Percentiles rank a stretch among this genome's conserved stretches.
phyloP scores from a whole-genome alignment of 64 coral and sea anemone genomes.

The Anthopleura sola region DNA sequence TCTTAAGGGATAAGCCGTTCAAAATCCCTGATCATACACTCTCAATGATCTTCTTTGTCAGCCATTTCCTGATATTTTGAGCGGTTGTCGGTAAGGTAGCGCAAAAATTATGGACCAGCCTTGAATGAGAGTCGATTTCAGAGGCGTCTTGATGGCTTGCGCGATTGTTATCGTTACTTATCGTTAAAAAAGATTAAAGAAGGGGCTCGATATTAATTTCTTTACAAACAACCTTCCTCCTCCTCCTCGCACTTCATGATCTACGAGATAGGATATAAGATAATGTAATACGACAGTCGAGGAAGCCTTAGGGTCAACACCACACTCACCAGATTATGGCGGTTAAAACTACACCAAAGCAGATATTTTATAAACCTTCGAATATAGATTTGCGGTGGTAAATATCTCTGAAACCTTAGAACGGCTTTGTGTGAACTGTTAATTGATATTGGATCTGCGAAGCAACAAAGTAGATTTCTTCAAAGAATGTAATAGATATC shows the following conservation, averaged over 20 bases:
- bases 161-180: neutral
- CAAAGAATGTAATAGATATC: neutral
- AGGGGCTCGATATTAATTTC: neutral
- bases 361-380: neutral
- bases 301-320: neutral
- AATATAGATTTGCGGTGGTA: neutral
- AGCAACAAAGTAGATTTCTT: neutral
- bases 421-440: neutral
- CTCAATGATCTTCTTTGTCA: neutral
- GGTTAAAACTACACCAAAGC: neutral
- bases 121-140: neutral
- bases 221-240: constrained; percentile 16
- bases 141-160: neutral
- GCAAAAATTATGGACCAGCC: neutral
- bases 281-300: neutral
- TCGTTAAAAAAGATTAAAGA: neutral
- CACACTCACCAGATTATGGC: neutral
- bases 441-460: neutral
- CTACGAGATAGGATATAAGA: neutral
- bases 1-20: neutral
- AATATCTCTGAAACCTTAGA: neutral
- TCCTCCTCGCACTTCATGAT: neutral
- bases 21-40: neutral
- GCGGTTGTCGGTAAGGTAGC: neutral
- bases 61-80: constrained; percentile 6